phyloP scores from a whole-genome alignment of 1,140 invertebrate genomes.

The Penaeus japonicus region DNA sequence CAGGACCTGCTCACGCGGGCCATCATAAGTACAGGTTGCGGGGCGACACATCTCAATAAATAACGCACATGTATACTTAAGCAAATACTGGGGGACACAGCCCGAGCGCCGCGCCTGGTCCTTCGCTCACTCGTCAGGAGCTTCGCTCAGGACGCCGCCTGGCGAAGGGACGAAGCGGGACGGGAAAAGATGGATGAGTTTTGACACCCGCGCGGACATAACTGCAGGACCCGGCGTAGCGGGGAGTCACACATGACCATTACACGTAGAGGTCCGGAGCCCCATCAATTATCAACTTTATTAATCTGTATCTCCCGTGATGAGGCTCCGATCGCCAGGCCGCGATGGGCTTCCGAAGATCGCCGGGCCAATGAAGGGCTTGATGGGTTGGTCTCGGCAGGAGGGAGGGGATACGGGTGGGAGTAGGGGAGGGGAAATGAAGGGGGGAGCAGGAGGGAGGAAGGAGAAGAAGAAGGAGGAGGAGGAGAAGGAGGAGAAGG shows the following conservation, averaged over 20 bases:
- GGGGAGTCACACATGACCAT: conserved; percentile 43
- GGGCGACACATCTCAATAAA: conserved; percentile 51
- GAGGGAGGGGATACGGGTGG: background rate
- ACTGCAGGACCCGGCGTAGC: conserved; percentile 43
- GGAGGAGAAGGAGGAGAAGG: background rate
- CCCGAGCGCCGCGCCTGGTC: background rate
- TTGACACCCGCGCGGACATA: conserved; percentile 39
- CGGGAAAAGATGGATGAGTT: conserved; percentile 45
- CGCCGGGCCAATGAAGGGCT: background rate
- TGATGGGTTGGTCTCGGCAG: background rate
- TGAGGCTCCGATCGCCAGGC: background rate
- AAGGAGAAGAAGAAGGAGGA: too few relatives aligned
- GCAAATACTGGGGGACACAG: conserved; percentile 50
- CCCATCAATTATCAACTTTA: conserved; percentile 38
- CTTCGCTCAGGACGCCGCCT: conserved; percentile 20
- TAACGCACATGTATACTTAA: conserved; percentile 53
- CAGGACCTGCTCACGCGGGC: background rate
- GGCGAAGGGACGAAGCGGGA: conserved; percentile 8
- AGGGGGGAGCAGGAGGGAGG: background rate
- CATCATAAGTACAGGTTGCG: conserved; percentile 48
- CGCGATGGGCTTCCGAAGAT: background rate
- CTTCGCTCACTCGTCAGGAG: conserved; percentile 25
- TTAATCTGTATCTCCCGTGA: background rate
- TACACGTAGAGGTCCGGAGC: conserved; percentile 30
- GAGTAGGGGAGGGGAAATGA: background rate